These are phyloP conservation scores for Craniophora ligustri DNA, from an alignment of 2,888 invertebrate species.

Conservation along the genomic window DNA sequence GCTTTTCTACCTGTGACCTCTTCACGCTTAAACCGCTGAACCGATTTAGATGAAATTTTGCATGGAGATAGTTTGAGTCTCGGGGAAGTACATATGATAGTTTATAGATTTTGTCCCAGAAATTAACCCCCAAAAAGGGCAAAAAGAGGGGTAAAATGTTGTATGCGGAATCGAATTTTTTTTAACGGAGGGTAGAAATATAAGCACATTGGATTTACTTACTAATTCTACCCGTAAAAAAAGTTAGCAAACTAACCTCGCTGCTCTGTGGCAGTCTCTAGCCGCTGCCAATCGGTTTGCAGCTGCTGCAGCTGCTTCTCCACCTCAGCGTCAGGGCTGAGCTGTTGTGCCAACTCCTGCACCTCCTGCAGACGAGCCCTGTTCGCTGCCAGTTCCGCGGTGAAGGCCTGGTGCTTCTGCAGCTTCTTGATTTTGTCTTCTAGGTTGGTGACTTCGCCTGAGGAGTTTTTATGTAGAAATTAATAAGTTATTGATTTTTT, in stretches of 20 bases:
- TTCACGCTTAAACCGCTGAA: no score
- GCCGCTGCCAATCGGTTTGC: slow-evolving; percentile 92
- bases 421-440: slow-evolving; percentile 98
- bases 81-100: no score
- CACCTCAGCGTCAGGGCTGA: slow-evolving; percentile 92
- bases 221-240: no score
- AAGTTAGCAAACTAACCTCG: slow-evolving; percentile 65
- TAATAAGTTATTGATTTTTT: not conserved
- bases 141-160: no score
- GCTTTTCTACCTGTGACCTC: no score
- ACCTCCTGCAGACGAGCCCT: slow-evolving; percentile 95
- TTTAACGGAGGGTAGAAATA: no score
- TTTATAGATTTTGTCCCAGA: no score
- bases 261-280: slow-evolving; percentile 91
- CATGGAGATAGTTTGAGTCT: no score
- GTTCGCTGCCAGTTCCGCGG: slow-evolving; percentile 96
- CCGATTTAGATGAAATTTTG: no score
- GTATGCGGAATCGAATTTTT: no score
- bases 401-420: slow-evolving; percentile 98
- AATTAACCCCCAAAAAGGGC: no score
- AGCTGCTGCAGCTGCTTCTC: slow-evolving; percentile 92
- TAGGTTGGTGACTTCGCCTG: slow-evolving; percentile 92
- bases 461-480: not conserved
- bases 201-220: no score
- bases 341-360: slow-evolving; percentile 92